phyloP scores from a whole-genome alignment of 2,797 vertebrate species.

The Rhodeus uyekii region DNA sequence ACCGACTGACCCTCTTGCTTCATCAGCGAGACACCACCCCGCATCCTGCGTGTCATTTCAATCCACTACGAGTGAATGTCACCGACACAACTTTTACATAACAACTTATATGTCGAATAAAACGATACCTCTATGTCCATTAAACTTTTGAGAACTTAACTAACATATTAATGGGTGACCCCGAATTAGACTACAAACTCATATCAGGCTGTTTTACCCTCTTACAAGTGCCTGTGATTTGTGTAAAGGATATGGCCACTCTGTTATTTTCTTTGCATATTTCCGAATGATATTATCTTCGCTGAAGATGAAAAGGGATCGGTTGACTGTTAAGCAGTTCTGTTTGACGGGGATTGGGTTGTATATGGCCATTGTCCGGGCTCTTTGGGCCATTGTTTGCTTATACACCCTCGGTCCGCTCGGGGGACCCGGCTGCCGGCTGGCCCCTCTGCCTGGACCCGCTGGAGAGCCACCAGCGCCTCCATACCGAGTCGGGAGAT shows the following conservation, averaged over 20 bases:
- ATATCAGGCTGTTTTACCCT: neutral
- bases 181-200: neutral
- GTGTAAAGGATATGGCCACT: constrained; percentile 97
- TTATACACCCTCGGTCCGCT: constrained; percentile 87
- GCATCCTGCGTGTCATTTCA: neutral
- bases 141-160: constrained; percentile 8
- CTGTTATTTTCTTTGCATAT: constrained; percentile 98
- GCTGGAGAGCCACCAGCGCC: constrained; percentile 81
- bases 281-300: constrained; percentile 98
- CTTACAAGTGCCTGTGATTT: neutral
- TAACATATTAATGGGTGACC: neutral
- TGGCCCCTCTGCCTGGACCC: constrained; percentile 78
- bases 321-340: constrained; percentile 95
- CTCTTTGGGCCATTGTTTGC: constrained; percentile 94
- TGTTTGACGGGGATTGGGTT: constrained; percentile 97
- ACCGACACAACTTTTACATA: neutral
- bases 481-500: constrained; percentile 88
- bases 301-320: constrained; percentile 97
- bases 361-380: constrained; percentile 97
- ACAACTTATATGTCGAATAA: neutral
- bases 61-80: neutral
- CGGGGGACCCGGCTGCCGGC: constrained; percentile 80
- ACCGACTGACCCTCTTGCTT: neutral
- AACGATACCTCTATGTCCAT: neutral
- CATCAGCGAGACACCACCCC: constrained; percentile 46